These are phyloP conservation scores for Peromyscus eremicus DNA, from an alignment of 2,797 vertebrate genomes.

Conservation along the genomic window DNA sequence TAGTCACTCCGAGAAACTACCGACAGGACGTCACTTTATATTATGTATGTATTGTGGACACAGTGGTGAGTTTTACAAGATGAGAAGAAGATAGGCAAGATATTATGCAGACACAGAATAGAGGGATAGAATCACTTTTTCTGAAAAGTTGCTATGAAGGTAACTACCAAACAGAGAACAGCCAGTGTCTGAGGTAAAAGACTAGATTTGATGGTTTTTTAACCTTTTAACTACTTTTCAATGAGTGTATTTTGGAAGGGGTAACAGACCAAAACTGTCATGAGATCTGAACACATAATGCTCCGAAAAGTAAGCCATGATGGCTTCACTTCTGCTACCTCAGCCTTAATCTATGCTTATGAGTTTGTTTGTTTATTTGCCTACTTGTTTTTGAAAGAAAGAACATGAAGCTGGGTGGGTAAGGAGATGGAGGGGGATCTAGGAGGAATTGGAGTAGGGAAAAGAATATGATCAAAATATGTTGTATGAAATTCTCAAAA, in stretches of 20 bases:
- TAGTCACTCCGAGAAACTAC: background rate
- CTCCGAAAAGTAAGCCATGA: background rate
- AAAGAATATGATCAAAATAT: background rate
- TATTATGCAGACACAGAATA: background rate
- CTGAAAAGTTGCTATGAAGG: background rate
- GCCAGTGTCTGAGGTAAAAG: conserved; percentile 9
- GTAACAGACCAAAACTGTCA: background rate
- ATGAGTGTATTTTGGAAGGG: background rate
- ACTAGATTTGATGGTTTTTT: conserved; percentile 11
- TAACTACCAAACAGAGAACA: background rate
- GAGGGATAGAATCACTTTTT: conserved; percentile 11
- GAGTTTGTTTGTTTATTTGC: background rate
- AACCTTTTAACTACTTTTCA: background rate
- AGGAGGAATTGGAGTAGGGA: background rate
- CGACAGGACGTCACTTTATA: background rate
- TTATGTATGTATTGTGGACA: background rate
- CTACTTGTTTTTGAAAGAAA: background rate
- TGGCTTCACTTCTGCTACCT: background rate
- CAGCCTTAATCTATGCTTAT: background rate
- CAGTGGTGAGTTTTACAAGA: background rate
- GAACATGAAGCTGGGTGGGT: background rate
- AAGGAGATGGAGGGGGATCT: background rate
- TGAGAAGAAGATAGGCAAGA: background rate
- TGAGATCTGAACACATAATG: background rate
- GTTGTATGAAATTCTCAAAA: background rate